Percentiles rank a stretch among this genome's conserved stretches.
phyloP scores from a whole-genome alignment of 2,113 vertebrate genomes.

The Podarcis raffonei region DNA sequence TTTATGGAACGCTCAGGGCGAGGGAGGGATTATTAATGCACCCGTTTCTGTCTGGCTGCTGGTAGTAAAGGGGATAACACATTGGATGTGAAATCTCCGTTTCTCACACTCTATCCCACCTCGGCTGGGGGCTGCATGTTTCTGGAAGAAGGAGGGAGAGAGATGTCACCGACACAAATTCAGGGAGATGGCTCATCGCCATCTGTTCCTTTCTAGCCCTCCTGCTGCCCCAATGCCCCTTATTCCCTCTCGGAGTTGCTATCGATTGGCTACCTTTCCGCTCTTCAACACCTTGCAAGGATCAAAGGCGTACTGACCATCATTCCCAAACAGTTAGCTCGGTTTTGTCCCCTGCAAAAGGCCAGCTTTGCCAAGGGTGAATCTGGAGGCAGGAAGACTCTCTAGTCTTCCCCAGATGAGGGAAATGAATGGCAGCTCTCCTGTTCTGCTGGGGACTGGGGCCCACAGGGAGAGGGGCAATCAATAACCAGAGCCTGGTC shows the following conservation, averaged over 20 bases:
- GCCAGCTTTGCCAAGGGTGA: not conserved
- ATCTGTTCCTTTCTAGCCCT: not conserved
- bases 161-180: not conserved
- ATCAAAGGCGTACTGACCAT: not conserved
- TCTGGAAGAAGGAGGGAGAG: too few species aligned
- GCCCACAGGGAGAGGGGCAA: too few species aligned
- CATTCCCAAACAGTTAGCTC: not conserved
- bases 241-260: not conserved
- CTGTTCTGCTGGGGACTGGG: too few species aligned
- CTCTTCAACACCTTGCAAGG: not conserved
- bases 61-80: constrained; percentile 24
- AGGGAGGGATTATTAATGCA: constrained; percentile 21
- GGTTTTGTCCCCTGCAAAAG: not conserved
- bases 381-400: not conserved
- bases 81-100: constrained; percentile 19
- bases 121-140: not conserved
- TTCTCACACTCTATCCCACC: not conserved
- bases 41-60: constrained; percentile 2
- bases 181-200: not conserved
- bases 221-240: not conserved
- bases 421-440: not conserved
- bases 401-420: not conserved
- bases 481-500: too few species aligned
- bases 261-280: not conserved
- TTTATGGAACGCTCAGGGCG: not conserved